Base-by-base conservation (phyloP, 92 coral and sea anemone genomes). In the Hydrozoanthus gracilis region DNA sequence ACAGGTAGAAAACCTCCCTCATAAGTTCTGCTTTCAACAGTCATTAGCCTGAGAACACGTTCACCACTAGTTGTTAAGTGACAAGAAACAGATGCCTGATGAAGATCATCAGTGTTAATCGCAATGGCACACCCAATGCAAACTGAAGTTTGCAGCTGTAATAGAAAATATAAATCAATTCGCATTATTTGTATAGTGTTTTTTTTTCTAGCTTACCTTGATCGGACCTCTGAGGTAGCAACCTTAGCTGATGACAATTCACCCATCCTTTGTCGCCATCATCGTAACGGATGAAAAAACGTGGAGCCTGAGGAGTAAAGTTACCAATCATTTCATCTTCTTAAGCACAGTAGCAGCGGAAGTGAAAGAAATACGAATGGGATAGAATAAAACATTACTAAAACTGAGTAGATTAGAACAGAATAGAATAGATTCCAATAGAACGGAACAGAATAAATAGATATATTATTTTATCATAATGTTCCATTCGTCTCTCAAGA, bases 251-350 rank as follows among this genome's bases (percentile, higher is more conserved):
- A 76, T 91, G 76, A 46, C 79, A 83, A 45, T 77, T 87, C 73
- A 87, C 88, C 93, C 93, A 91, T 3, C 88, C 94, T 62, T 89
- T 77, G 90, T 89, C 90, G 17, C 92, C 90, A 83, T 91, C 91
- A 51, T 91, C 96, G 80, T 91, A 91, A 8, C 47, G 68, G 20
- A 93, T 87, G 72, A 62, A 82, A 79, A 71, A 91, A 7, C 94
- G 88, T 11, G 49, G 73, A 35, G 73, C 73, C 73, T 68, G 44
- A 8, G 7, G 46, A 4, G 18, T 45, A 18, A 66, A 12, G 18
- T 39, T 14, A 62, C 1, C 12, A 5, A 27, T 4, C 8, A 17
- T 66, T 10, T 16, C 8, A 16, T 17, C 9, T 17, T 66, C 6
- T 16, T 17, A 16, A 35, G 4, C 2, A 60, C n/a, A 11, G 4